Evolutionary conservation across 2,888 invertebrate species (phyloP).

Genomic region (Drosophila conformis): DNA sequence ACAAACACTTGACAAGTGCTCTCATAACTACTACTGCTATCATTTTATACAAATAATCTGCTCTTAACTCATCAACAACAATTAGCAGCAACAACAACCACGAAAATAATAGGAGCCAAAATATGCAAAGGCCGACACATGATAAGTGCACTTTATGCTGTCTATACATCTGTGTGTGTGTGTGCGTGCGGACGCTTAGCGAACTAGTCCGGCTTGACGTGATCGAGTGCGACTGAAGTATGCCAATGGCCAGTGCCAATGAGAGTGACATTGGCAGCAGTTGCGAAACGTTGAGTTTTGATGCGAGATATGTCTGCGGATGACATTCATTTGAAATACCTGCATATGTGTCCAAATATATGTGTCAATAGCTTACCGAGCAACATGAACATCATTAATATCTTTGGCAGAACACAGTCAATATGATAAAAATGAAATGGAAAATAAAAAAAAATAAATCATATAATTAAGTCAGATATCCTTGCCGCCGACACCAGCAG

Average conservation of each 20-base stretch:
- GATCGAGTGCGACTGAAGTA: slow-evolving; percentile 59
- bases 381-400: slow-evolving; percentile 53
- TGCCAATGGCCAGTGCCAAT: slow-evolving; percentile 15
- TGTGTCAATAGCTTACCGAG: slow-evolving; percentile 30
- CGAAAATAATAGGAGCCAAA: slow-evolving; percentile 10
- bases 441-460: slow-evolving; percentile 1
- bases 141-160: slow-evolving; percentile 62
- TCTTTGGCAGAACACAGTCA: slow-evolving; percentile 21
- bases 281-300: slow-evolving; percentile 5
- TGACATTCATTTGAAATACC: slow-evolving; percentile 65
- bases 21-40: slow-evolving; percentile 10
- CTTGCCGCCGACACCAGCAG: slow-evolving; percentile 35
- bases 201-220: slow-evolving; percentile 53
- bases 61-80: slow-evolving; percentile 51
- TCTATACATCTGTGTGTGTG: slow-evolving; percentile 16
- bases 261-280: slow-evolving; percentile 31
- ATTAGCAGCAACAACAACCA: slow-evolving; percentile 41
- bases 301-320: slow-evolving; percentile 53
- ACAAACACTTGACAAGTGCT: slow-evolving; percentile 5
- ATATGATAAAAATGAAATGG: slow-evolving; percentile 8
- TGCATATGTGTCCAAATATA: neutral
- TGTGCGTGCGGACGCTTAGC: slow-evolving; percentile 42
- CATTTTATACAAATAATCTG: slow-evolving; percentile 9
- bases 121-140: slow-evolving; percentile 42
- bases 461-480: slow-evolving; percentile 60